Base-by-base conservation (phyloP, 2,113 vertebrate species). In the Pterocles gutturalis region DNA sequence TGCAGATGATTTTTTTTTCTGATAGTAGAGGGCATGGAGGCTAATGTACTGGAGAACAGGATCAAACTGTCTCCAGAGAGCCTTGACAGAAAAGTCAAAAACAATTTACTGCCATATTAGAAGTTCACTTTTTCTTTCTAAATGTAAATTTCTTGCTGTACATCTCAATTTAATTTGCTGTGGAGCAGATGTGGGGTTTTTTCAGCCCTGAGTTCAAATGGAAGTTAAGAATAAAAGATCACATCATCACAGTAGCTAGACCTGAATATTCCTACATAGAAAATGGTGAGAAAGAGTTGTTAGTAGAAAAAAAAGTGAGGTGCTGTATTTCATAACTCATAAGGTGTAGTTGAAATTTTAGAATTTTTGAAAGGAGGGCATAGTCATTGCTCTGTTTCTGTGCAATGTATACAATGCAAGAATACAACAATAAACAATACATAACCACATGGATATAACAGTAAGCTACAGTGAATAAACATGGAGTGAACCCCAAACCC, bases 61-160 rank as follows among this genome's bases (percentile, higher is more conserved):
- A 89, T 90, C 66, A 79, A 89, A 55, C 26, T 61, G 38, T 85
- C 76, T 95, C 70, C 49, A 89, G 72, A 89, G 57, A 76, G 25
- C 20, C 61, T 79, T 85, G 62, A 65, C 36, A 89, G 83, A 72
- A 71, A 94, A 95, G 83, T 84, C 73, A 82, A 91, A 93, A 85
- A 1, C 41, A 61, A 73, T 87, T 95, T 89, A 70, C n/a, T 55
- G 18, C 7, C 1, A 7, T 93, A 87, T 89, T 93, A 82, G 33
- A 82, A 89, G 25, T 69, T 70, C 31, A 57, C 26, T 72, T 92
- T 95, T 89, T 92, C 69, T 75, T 96, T 91, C 87, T 93, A 97
- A 95, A 87, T 89, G 70, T 83, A 82, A 85, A 94, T 96, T 80
- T 89, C 36, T 90, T 72, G 34, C 55, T 70, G 15, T 90, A 58